A percentile compares a stretch with the other conserved stretches of the same genome.
Conservation (phyloP, 2,888 invertebrate species). For the Acanthococcus lagerstroemiae region DNA sequence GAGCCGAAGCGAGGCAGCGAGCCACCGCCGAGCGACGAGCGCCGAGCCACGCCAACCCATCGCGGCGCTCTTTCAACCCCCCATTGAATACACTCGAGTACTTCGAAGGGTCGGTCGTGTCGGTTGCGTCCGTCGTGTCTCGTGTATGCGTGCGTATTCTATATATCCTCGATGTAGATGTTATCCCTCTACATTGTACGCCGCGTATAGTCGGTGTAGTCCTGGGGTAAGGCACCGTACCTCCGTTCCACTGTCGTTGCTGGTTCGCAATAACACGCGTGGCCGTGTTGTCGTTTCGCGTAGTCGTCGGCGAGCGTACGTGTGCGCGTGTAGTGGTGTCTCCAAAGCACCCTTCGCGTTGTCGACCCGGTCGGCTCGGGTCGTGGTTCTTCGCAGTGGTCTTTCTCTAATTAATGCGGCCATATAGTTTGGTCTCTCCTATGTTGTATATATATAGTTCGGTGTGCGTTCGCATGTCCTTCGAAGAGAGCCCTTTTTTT, state of each 20-base stretch:
- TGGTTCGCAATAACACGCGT: constrained; percentile 4
- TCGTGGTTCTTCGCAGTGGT: too few relatives aligned
- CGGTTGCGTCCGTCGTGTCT: too few relatives aligned
- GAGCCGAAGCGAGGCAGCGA: too few relatives aligned
- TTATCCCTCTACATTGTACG: too few relatives aligned
- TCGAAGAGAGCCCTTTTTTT: background rate
- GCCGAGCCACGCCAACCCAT: constrained; percentile 18
- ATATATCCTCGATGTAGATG: too few relatives aligned
- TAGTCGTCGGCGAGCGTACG: background rate
- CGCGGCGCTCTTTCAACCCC: constrained; percentile 14
- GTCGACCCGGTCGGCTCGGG: too few relatives aligned
- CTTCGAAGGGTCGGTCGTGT: constrained; percentile 19
- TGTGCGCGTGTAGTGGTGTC: background rate
- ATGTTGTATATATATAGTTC: too few relatives aligned
- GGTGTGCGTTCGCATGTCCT: background rate
- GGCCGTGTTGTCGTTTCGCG: background rate
- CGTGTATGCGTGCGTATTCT: too few relatives aligned
- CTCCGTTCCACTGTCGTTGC: background rate
- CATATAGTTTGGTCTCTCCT: background rate
- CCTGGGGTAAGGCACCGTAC: too few relatives aligned
- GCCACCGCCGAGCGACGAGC: background rate
- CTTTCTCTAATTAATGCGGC: background rate
- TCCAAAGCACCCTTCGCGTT: background rate
- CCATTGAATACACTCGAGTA: constrained; percentile 6
- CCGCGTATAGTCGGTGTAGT: too few relatives aligned